Conservation (phyloP, 2,888 invertebrate species). For the Bellardia bayeri region DNA sequence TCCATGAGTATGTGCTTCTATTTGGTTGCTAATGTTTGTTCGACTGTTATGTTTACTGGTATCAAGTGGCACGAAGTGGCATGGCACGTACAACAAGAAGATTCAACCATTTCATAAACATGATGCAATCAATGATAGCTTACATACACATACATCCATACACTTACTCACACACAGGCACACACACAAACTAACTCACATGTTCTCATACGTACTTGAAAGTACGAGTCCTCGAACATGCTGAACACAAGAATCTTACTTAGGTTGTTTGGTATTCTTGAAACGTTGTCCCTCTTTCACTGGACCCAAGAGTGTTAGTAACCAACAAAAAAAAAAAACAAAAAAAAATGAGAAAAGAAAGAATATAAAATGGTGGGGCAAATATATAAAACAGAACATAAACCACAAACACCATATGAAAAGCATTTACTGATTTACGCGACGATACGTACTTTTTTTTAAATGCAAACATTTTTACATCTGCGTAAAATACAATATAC, state of each 20-base stretch:
- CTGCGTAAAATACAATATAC: not conserved
- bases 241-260: constrained; percentile 56
- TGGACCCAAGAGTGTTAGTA: constrained; percentile 48
- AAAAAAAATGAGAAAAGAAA: not conserved
- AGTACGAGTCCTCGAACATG: constrained; percentile 35
- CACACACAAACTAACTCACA: not conserved
- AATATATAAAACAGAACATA: constrained; percentile 63
- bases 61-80: constrained; percentile 68
- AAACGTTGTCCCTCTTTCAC: constrained; percentile 56
- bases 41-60: constrained; percentile 47
- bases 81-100: constrained; percentile 67
- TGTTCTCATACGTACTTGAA: not conserved
- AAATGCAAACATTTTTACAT: constrained; percentile 7
- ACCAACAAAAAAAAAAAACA: constrained; percentile 31
- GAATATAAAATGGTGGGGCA: constrained; percentile 47
- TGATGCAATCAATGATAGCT: constrained; percentile 69
- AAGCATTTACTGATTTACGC: constrained; percentile 69
- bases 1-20: constrained; percentile 38
- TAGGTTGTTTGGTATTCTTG: constrained; percentile 51
- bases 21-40: constrained; percentile 52
- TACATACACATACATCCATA: constrained; percentile 30
- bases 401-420: constrained; percentile 67
- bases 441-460: constrained; percentile 47
- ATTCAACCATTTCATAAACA: constrained; percentile 71
- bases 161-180: not conserved